Base-by-base conservation (phyloP, 2,113 vertebrate genomes). In the Rhynchopsitta pachyrhyncha region DNA sequence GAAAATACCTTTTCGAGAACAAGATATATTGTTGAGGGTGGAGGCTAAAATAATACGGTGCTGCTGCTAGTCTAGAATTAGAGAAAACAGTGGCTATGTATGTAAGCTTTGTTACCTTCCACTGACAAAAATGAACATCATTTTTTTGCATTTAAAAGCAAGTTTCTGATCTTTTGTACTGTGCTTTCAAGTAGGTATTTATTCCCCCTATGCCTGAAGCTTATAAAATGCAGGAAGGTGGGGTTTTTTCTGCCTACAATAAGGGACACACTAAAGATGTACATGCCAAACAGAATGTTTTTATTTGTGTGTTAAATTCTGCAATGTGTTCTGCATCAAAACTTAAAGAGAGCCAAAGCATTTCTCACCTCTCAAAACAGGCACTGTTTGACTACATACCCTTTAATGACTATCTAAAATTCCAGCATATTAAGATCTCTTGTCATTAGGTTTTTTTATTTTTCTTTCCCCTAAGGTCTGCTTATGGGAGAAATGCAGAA, bases 1-100 rank as follows among this genome's bases (percentile, higher is more conserved):
- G 69, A 94, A 94, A 96, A 87, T 23, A 85, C 16, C 39, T 92
- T 82, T 88, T 68, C 89, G 52, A 89, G 83, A 96, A 62, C 31
- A 94, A 93, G 77, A 92, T 79, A 50, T 41, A 88, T 83, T 22
- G 11, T 52, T 91, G 82, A 78, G n/a, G 47, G 78, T 62, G 55
- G 50, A 86, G 63, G 76, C 42, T 82, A 91, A 90, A 93, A 82
- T 76, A 93, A 44, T 33, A 66, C 0, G 0, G 23, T 75, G 52
- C 27, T 76, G 47, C 44, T 59, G 37, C 66, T 84, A 66, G 86
- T 89, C 62, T 47, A 96, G 63, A 96, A 96, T 95, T 82, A 94
- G 68, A 42, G 63, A 91, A 96, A 97, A 96, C 50, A 94, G 91
- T 92, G 63, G 33, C 67, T 82, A 28, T 13, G 42, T 69, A 87